Base-by-base conservation (phyloP, 64 coral and sea anemone genomes). In the Montipora sp. region DNA sequence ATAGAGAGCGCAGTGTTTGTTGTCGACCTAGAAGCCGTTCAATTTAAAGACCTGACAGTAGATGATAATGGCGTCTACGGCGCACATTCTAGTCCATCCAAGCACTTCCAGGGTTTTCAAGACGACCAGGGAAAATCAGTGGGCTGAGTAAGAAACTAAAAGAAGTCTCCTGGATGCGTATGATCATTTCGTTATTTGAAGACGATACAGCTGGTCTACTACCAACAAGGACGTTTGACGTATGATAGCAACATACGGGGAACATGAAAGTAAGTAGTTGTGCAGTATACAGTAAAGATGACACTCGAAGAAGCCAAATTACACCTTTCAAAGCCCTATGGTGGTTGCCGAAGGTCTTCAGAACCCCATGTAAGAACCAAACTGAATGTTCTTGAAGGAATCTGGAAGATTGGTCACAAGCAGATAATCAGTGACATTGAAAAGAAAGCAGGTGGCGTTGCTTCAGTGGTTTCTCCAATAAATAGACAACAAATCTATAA, bases 401-500 rank as follows among this genome's bases (percentile, higher is more conserved):
- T 93, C 15, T 48, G 91, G 27, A 75, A 79, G 21, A 49, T 50
- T 11, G 58, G 83, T 76, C 48, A 44, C 51, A 75, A 92, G 48
- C 48, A 68, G 44, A 87, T 92, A 75, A 92, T 87, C 58, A 87
- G 20, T 21, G 55, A 85, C 78, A 77, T 87, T 68, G 82, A 92
- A 75, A 92, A 77, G 73, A 20, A 92, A 87, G 90, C 80, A 18
- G 90, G 90, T 68, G 81, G 77, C 45, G 73, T 92, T 77, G 57
- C 21, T 86, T 77, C 22, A 76, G 50, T 92, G 45, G 63, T 75
- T 11, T 92, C 90, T 74, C 80, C 86, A 75, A 59, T 63, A 82
- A 68, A 89, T 89, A 85, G 92, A 18, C 78, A 88, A 16, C 92
- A 93, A 88, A 84, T 93, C 18, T 93, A 93, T 79, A 77, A 81